phyloP scores from a whole-genome alignment of 2,888 invertebrate species.

The Drosophila meridiana region DNA sequence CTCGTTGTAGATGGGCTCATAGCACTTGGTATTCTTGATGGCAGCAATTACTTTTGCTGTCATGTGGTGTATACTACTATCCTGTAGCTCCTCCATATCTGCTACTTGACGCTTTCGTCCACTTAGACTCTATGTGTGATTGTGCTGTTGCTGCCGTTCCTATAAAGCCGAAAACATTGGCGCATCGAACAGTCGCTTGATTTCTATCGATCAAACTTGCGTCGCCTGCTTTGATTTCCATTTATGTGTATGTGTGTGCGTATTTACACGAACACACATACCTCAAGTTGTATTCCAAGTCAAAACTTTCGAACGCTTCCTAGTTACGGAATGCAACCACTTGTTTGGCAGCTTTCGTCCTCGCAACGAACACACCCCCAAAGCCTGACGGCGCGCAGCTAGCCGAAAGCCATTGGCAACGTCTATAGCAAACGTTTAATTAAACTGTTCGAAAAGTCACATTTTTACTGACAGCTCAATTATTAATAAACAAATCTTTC shows the following conservation, averaged over 20 bases:
- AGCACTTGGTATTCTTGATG: slow-evolving; percentile 90
- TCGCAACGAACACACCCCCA: slow-evolving; percentile 29
- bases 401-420: neutral
- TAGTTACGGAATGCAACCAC: slow-evolving; percentile 81
- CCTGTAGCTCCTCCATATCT: slow-evolving; percentile 84
- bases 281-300: slow-evolving; percentile 17
- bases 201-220: slow-evolving; percentile 70
- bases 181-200: slow-evolving; percentile 48
- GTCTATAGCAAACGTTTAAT: slow-evolving; percentile 9
- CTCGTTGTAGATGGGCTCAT: slow-evolving; percentile 91
- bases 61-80: slow-evolving; percentile 88
- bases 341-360: slow-evolving; percentile 56
- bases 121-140: slow-evolving; percentile 13
- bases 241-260: neutral
- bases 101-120: slow-evolving; percentile 6
- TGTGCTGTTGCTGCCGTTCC: slow-evolving; percentile 25
- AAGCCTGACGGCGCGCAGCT: neutral
- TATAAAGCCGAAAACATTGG: slow-evolving; percentile 36
- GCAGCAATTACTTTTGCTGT: slow-evolving; percentile 92
- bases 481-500: slow-evolving; percentile 9
- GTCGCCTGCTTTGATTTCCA: slow-evolving; percentile 59
- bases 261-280: neutral
- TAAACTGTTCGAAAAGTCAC: neutral
- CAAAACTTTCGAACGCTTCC: slow-evolving; percentile 54
- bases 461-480: slow-evolving; percentile 12